These are phyloP conservation scores for Enteromius trimaculatus DNA, from an alignment of 2,797 vertebrate species.

Conservation along the genomic window DNA sequence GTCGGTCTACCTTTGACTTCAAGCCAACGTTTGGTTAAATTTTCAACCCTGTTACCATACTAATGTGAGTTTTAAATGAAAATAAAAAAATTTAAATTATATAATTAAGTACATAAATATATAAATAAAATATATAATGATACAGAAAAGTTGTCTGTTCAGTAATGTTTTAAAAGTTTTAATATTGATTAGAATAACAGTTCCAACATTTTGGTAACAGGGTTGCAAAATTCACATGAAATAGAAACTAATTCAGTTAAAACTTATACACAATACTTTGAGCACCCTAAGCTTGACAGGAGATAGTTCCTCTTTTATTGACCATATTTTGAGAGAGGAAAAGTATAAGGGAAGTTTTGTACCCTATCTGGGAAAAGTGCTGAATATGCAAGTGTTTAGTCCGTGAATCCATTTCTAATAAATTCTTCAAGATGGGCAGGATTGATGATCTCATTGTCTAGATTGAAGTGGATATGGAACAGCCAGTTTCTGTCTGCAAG, in stretches of 20 bases:
- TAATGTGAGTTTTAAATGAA: neutral
- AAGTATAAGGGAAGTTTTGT: neutral
- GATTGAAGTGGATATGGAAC: conserved; percentile 3
- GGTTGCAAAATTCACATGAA: neutral
- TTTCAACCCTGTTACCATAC: neutral
- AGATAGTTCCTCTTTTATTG: neutral
- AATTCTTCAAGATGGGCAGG: neutral
- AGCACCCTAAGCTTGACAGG: neutral
- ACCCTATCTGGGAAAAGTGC: neutral
- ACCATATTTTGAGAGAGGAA: neutral
- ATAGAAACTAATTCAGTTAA: neutral
- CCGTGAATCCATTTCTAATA: conserved; percentile 21
- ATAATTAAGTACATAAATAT: neutral
- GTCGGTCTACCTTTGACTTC: neutral
- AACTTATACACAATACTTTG: neutral
- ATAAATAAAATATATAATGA: neutral
- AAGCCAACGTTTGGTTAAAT: neutral
- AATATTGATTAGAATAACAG: too few relatives aligned
- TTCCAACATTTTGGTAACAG: neutral
- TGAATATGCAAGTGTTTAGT: neutral
- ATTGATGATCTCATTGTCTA: conserved; percentile 1
- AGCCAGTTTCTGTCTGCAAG: conserved; percentile 10
- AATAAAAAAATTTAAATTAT: neutral
- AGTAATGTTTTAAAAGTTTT: too few relatives aligned
- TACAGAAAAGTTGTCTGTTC: neutral